Evolutionary conservation across 2,888 invertebrate genomes (phyloP).

Genomic region (Fragum fragum): DNA sequence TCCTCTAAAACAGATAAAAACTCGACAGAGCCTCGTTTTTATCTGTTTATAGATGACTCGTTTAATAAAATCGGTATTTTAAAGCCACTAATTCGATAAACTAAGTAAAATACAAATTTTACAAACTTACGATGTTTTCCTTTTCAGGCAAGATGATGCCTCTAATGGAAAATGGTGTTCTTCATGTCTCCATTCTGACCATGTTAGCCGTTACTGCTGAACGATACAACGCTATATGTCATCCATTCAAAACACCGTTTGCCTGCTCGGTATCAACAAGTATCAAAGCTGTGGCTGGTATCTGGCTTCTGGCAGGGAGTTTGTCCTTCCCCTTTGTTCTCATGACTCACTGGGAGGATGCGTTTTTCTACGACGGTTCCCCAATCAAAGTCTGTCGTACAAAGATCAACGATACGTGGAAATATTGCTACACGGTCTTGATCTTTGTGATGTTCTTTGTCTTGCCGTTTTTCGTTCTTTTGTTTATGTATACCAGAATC

Average conservation of each 20-base stretch:
- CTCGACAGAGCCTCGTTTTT: no score
- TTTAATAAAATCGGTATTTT: no score
- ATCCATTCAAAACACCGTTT: conserved; percentile 91
- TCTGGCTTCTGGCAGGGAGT: conserved; percentile 85
- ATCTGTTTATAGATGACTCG: no score
- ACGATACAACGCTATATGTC: conserved; percentile 96
- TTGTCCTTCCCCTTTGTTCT: conserved; percentile 92
- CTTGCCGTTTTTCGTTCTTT: conserved; percentile 68
- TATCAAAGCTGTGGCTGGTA: conserved; percentile 80
- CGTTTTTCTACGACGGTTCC: conserved; percentile 88
- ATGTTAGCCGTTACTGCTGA: conserved; percentile 97
- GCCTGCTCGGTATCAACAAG: conserved; percentile 83
- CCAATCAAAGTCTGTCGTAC: conserved; percentile 65
- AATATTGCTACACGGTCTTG: conserved; percentile 59
- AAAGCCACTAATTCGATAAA: no score
- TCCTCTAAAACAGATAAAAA: no score
- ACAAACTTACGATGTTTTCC: not conserved
- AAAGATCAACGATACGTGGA: conserved; percentile 40
- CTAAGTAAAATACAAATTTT: no score
- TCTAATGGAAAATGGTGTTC: conserved; percentile 96
- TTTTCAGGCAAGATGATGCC: conserved; percentile 95
- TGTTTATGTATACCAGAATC: conserved; percentile 69
- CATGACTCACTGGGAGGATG: conserved; percentile 92
- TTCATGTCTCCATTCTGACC: conserved; percentile 96
- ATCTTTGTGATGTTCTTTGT: conserved; percentile 66